Base-by-base conservation (phyloP, 2,113 vertebrate genomes). In the Rhinichthys klamathensis region DNA sequence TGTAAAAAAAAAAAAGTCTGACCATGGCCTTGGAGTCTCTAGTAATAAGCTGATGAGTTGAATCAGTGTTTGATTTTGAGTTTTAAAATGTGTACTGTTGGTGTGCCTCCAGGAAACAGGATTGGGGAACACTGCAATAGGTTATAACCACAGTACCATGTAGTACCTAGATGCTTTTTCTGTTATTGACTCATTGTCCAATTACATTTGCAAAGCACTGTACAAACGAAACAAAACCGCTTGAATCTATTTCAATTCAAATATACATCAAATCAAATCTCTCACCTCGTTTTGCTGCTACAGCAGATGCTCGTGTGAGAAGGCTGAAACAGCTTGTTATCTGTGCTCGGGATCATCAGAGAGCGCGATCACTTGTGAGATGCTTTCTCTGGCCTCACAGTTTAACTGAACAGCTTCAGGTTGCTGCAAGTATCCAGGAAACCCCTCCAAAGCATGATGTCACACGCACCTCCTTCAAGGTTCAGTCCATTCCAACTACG, bases 351-450 rank as follows among this genome's bases (percentile, higher is more conserved):
- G 58, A 80, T 70, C 72, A 82, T 80, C 75, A 69, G 49, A 63
- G 61, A 56, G 54, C 1, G 6, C 70, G 58, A 61, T 72, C 72
- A 49, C 79, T 38, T 79, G 30, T 84, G 75, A 74, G 30, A 56
- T 2, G 10, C 82, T 51, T 38, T 83, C 54, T 63, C 73, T 51
- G 2, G 44, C 46, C 30, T 56, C 60, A 21, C 44, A 77, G 25
- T 77, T 73, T 74, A 85, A 88, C 79, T 83, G 84, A 67, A 75
- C 87, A 82, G 84, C 76, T 86, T 83, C 82, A 70, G 12, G 30
- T 11, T 30, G 78, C 80, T 83, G 35, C 16, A 44, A n/a, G 85
- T 89, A 63, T 86, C 85, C 76, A 82, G 82, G 87, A 82, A 70
- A 88, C 85, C 69, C 79, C 49, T 44, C 70, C 72, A 23, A 70